A percentile compares a stretch with the other conserved stretches of the same genome.
Conservation (phyloP, 2,113 vertebrate species). For the Seriola quinqueradiata region DNA sequence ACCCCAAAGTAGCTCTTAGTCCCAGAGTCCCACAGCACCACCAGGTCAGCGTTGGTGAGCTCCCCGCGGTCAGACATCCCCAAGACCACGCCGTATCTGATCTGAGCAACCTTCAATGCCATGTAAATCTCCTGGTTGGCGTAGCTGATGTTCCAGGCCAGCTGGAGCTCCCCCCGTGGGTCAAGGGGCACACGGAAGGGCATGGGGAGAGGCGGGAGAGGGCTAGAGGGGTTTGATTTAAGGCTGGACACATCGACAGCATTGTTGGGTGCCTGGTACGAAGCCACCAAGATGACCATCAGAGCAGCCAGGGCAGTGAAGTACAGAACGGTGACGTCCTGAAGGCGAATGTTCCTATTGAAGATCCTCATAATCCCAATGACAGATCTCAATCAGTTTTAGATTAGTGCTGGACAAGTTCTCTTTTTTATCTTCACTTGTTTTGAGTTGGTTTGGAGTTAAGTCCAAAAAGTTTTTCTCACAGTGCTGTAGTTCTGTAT, state of each 20-base stretch:
- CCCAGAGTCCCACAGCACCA: conserved; percentile 90
- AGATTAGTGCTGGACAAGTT: not conserved
- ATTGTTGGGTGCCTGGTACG: conserved; percentile 81
- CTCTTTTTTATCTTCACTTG: not conserved
- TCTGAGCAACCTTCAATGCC: conserved; percentile 82
- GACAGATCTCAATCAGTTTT: not conserved
- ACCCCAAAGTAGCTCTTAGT: conserved; percentile 91
- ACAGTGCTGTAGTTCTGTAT: not conserved
- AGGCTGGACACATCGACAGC: conserved; percentile 55
- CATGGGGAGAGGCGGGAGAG: conserved; percentile 75
- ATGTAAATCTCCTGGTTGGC: conserved; percentile 84
- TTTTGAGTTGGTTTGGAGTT: conserved; percentile 28
- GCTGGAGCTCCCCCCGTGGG: conserved; percentile 85
- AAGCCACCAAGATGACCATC: conserved; percentile 91
- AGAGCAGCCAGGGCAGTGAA: conserved; percentile 88
- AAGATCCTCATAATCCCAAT: conserved; percentile 74
- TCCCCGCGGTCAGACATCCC: conserved; percentile 95
- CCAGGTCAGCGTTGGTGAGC: conserved; percentile 89
- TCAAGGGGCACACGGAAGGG: conserved; percentile 91
- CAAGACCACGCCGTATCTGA: conserved; percentile 87
- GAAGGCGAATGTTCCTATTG: conserved; percentile 79
- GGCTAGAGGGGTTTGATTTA: not conserved
- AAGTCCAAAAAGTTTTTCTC: conserved; percentile 20
- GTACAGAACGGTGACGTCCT: conserved; percentile 92
- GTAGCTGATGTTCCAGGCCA: conserved; percentile 96